A percentile compares a stretch with the other conserved stretches of the same genome.
Conservation (phyloP, 2,888 invertebrate genomes). For the Mongoloraphidia duomilia region DNA sequence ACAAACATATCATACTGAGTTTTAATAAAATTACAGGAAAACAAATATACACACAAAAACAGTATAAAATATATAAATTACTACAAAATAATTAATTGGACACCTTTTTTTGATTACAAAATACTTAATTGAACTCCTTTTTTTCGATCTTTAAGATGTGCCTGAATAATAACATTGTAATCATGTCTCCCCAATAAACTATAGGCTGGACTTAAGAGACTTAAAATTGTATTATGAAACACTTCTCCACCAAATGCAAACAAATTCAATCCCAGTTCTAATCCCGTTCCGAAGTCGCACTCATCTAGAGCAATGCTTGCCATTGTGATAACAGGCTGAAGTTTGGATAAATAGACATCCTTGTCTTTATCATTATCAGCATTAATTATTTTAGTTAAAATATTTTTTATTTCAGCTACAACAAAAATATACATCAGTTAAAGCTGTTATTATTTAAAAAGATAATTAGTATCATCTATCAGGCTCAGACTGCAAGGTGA, state of each 20-base stretch:
- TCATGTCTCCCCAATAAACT: slow-evolving; percentile 53
- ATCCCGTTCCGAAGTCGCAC: slow-evolving; percentile 84
- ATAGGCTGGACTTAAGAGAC: slow-evolving; percentile 60
- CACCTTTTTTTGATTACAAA: slow-evolving; percentile 32
- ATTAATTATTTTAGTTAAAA: slow-evolving; percentile 49
- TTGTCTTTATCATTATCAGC: slow-evolving; percentile 42
- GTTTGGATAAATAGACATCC: slow-evolving; percentile 43
- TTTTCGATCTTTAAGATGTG: slow-evolving; percentile 58
- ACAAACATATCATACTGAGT: no score
- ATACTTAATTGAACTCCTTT: slow-evolving; percentile 39
- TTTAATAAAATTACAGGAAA: no score
- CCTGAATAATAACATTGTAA: slow-evolving; percentile 58
- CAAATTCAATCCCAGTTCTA: slow-evolving; percentile 77
- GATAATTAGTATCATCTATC: not conserved
- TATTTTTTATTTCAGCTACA: slow-evolving; percentile 50
- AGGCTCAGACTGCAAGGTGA: not conserved
- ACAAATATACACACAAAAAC: no score
- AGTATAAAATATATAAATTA: no score
- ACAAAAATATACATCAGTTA: slow-evolving; percentile 14
- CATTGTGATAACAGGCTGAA: slow-evolving; percentile 70
- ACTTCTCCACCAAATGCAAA: slow-evolving; percentile 59
- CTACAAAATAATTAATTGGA: slow-evolving; percentile 32
- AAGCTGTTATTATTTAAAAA: not conserved
- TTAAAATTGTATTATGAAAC: slow-evolving; percentile 49
- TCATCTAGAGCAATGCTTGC: slow-evolving; percentile 88